Conservation (phyloP, 2,888 invertebrate species). For the Drosophila meridiana region DNA sequence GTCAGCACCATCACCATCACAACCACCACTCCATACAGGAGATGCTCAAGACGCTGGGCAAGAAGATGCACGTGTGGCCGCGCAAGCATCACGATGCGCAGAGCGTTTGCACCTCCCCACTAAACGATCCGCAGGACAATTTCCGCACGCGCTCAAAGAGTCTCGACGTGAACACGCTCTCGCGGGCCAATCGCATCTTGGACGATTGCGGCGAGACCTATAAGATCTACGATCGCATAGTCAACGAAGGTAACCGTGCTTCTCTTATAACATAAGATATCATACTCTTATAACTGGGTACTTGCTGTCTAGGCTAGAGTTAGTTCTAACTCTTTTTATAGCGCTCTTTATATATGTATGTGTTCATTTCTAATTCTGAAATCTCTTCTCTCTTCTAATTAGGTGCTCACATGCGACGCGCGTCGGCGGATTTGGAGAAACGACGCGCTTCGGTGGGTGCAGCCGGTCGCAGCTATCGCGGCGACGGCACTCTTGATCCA, state of each 20-base stretch:
- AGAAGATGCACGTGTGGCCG: conserved; percentile 91
- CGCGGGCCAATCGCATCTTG: conserved; percentile 86
- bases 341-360: neutral
- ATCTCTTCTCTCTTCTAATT: conserved; percentile 31
- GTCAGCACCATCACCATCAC: conserved; percentile 76
- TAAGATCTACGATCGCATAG: conserved; percentile 91
- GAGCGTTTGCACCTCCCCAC: conserved; percentile 86
- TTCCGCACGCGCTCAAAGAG: conserved; percentile 92
- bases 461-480: conserved; percentile 85
- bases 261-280: neutral
- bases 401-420: conserved; percentile 92
- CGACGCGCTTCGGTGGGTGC: conserved; percentile 92
- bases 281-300: conserved; percentile 42
- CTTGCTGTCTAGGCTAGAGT: conserved; percentile 60
- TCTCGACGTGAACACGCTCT: conserved; percentile 87
- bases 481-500: conserved; percentile 93
- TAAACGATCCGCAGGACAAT: conserved; percentile 87
- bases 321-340: neutral
- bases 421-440: conserved; percentile 91
- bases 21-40: conserved; percentile 91
- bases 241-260: conserved; percentile 88
- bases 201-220: conserved; percentile 93
- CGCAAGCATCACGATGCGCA: conserved; percentile 87
- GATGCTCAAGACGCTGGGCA: conserved; percentile 90
- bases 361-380: neutral